These are phyloP conservation scores for Tympanoctomys barrerae DNA, from an alignment of 2,797 vertebrate species.

Conservation along the genomic window DNA sequence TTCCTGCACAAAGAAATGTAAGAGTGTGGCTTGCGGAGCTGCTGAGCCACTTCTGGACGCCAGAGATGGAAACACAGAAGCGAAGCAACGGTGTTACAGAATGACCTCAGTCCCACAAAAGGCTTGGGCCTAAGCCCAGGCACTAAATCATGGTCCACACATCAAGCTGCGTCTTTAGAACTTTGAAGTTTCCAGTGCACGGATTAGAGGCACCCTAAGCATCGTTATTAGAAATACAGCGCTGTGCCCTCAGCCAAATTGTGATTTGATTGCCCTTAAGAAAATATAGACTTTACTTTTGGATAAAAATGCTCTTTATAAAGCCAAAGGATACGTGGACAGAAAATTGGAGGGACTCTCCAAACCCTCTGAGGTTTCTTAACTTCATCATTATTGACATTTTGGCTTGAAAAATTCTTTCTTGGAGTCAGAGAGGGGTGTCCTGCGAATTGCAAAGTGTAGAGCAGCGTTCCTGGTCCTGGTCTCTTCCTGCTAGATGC, in stretches of 20 bases:
- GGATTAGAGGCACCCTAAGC: not conserved
- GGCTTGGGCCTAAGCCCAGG: not conserved
- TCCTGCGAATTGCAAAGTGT: too few species aligned
- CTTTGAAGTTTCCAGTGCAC: not conserved
- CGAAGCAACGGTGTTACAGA: not conserved
- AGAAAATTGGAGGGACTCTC: not conserved
- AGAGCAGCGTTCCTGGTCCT: not conserved
- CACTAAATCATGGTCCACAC: not conserved
- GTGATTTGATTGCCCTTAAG: conserved; percentile 22
- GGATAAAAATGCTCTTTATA: not conserved
- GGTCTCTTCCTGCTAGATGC: not conserved
- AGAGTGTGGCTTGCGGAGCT: not conserved
- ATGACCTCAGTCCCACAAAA: conserved; percentile 10
- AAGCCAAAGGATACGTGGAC: not conserved
- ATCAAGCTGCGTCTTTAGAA: conserved; percentile 48
- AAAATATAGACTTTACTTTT: conserved; percentile 23
- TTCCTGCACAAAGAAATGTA: not conserved
- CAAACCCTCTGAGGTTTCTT: not conserved
- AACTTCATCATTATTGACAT: not conserved
- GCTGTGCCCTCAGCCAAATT: conserved; percentile 3
- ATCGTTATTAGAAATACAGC: not conserved
- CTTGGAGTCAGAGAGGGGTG: too few species aligned
- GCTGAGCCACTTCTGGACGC: conserved; percentile 39
- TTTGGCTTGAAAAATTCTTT: not conserved
- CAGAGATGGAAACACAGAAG: not conserved